Evolutionary conservation across 2,113 vertebrate genomes (phyloP).

Genomic region (Actenoides lindsayi): DNA sequence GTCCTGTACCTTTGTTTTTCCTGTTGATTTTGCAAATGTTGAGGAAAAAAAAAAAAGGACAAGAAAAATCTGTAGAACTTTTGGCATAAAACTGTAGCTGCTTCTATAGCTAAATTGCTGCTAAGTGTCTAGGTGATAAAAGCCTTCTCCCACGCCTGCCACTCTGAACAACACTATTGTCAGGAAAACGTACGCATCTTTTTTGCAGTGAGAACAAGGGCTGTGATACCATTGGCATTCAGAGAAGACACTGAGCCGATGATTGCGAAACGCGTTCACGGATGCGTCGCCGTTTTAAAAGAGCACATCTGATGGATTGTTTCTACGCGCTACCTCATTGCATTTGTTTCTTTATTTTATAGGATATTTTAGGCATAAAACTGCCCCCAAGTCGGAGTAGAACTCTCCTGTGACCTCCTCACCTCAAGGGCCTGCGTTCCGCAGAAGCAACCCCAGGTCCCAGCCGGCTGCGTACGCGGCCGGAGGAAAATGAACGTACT

Average conservation of each 20-base stretch:
- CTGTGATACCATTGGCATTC: conserved; percentile 39
- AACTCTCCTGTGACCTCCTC: conserved; percentile 42
- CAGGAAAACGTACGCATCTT: conserved; percentile 44
- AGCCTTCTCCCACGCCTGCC: conserved; percentile 33
- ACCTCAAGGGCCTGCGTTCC: background rate
- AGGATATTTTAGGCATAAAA: conserved; percentile 59
- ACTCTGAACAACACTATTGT: conserved; percentile 3
- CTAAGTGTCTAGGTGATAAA: conserved; percentile 49
- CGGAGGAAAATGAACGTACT: conserved; percentile 67
- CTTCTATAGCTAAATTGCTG: conserved; percentile 25
- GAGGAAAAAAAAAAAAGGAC: background rate
- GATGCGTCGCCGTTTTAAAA: conserved; percentile 46
- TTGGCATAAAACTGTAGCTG: background rate
- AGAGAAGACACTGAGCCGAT: conserved; percentile 28
- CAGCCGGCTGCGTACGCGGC: conserved; percentile 2
- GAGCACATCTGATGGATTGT: conserved; percentile 35
- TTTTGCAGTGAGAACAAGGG: conserved; percentile 43
- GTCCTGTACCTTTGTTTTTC: background rate
- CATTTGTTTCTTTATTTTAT: conserved; percentile 35
- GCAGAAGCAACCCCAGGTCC: background rate
- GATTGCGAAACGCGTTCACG: conserved; percentile 18
- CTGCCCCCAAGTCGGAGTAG: conserved; percentile 40
- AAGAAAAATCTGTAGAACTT: background rate
- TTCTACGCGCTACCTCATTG: background rate
- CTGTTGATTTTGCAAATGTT: conserved; percentile 1